Evolutionary conservation across 2,888 invertebrate species (phyloP), one percentile per base, ranked within the genome.

Genomic region (Cybosia mesomella): DNA sequence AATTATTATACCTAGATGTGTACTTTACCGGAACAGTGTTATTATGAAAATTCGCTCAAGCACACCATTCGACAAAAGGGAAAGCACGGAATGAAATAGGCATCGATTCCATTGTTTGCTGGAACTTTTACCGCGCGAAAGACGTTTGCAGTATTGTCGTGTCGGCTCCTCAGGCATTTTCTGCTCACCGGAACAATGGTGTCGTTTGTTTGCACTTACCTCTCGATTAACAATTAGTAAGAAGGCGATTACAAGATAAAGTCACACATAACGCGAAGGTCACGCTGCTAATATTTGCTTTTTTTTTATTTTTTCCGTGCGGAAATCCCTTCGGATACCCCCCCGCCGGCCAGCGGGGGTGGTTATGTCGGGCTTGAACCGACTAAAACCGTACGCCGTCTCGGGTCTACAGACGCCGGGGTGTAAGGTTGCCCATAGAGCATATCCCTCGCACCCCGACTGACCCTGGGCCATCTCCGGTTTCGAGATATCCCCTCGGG

Each of bases 1-100:
- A 66, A 72, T 67, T 67, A 68, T 68, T 69, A 65, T 73, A 73
- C 76, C 75, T 74, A 69, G 70, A 75, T 80, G 81, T 78, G 82
- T 80, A 81, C 79, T 76, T 79, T 79, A 77, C 82, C 83, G 82
- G 80, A 85, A 83, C 82, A 70, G 66, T 24, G 72, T 76, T 83
- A 82, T 86, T 85, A 85, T 84, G 82, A 83, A 83, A 86, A 85
- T 86, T 84, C 82, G 83, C 83, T 83, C 80, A 83, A 87, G 85
- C 83, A 84, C 79, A 80, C 73, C 49, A 77, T 73, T 74, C 68
- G 78, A 83, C 83, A 88, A 88, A 91, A 91, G 89, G 89, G 92
- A 92, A 92, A 92, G 92, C 89, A 85, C 79, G 81, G 85, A 88
- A 90, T 90, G 86, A 87, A 90, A 88, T 87, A 86, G 85, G 85